A percentile compares a stretch with the other conserved stretches of the same genome.
Conservation (phyloP, 2,797 vertebrate species). For the Darevskia mixta region DNA sequence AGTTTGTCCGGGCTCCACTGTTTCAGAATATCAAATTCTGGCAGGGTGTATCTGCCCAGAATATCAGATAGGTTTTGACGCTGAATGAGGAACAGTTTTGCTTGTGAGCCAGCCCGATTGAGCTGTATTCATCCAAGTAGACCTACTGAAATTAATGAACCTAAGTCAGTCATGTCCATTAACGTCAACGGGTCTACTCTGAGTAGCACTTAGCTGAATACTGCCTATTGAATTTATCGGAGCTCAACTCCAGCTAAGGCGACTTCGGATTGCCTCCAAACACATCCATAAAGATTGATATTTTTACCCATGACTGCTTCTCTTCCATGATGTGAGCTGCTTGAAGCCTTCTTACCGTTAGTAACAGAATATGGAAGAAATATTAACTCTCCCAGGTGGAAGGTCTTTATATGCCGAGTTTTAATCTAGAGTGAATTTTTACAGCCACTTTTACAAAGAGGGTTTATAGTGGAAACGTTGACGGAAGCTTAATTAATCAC, state of each 20-base stretch:
- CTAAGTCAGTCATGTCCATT: too few species aligned
- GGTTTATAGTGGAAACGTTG: neutral
- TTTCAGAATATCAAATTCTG: too few species aligned
- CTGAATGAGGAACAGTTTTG: neutral
- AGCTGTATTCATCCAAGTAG: too few species aligned
- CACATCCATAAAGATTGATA: neutral
- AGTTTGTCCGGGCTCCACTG: too few species aligned
- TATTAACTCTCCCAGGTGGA: neutral
- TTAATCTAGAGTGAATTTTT: constrained; percentile 23
- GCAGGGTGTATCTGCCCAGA: too few species aligned
- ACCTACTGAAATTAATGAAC: too few species aligned
- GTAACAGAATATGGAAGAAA: neutral
- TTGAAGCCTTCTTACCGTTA: neutral
- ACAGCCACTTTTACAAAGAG: constrained; percentile 9
- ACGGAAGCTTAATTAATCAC: constrained; percentile 9
- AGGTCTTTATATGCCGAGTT: neutral
- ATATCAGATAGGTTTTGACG: too few species aligned
- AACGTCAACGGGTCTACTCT: too few species aligned
- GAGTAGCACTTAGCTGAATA: neutral
- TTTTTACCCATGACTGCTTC: neutral
- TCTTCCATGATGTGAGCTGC: accelerated
- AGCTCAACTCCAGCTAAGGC: neutral
- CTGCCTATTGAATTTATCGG: neutral
- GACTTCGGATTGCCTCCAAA: neutral
- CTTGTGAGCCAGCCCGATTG: too few species aligned